These are phyloP conservation scores for Lepidostoma basale DNA, from an alignment of 1,140 invertebrate species.

Conservation along the genomic window DNA sequence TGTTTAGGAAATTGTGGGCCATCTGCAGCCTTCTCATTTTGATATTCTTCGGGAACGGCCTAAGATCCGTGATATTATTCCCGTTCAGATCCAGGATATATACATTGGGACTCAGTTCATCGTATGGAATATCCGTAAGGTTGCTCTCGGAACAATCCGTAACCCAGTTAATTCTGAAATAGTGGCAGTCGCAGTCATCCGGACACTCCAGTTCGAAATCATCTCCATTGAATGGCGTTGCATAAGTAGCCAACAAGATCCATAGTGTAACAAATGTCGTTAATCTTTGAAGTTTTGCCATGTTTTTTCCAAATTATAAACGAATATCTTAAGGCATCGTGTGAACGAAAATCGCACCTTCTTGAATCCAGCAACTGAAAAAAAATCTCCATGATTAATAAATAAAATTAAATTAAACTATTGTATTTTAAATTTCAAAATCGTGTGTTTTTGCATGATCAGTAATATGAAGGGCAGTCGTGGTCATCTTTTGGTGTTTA, in stretches of 20 bases:
- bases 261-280: constrained; percentile 13
- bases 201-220: constrained; percentile 70
- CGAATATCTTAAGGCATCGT: constrained; percentile 12
- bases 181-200: constrained; percentile 76
- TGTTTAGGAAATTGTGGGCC: constrained; percentile 68
- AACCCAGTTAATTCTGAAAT: constrained; percentile 78
- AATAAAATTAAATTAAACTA: too few relatives aligned
- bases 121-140: constrained; percentile 70
- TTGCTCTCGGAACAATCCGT: constrained; percentile 78
- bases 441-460: too few relatives aligned
- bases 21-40: constrained; percentile 73
- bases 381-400: too few relatives aligned
- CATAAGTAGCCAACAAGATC: constrained; percentile 18
- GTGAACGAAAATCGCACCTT: too few relatives aligned
- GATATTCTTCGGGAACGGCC: constrained; percentile 68
- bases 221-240: constrained; percentile 62
- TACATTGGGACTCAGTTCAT: constrained; percentile 70
- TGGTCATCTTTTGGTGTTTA: too few relatives aligned
- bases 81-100: constrained; percentile 75
- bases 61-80: constrained; percentile 66
- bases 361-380: too few relatives aligned
- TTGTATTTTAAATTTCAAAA: too few relatives aligned
- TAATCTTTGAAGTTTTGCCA: neutral
- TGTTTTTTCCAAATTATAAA: constrained; percentile 7
- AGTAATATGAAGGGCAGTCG: too few relatives aligned